A percentile compares a stretch with the other conserved stretches of the same genome.
Evolutionary conservation across 2,797 vertebrate genomes (phyloP).

Genomic region (Threskiornis aethiopicus): DNA sequence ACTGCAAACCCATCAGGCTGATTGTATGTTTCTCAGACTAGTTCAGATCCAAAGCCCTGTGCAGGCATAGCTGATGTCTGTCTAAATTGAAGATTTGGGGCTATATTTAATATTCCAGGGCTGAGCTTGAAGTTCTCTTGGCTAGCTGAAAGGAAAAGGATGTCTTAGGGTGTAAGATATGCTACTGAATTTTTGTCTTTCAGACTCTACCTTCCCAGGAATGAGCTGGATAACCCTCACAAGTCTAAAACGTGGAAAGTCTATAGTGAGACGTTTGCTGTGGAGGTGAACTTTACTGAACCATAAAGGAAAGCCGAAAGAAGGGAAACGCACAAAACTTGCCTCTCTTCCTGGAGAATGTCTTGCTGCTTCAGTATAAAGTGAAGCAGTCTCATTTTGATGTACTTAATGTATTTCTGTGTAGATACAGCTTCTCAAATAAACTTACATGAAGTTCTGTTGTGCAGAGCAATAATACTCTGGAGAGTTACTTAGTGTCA

Average conservation of each 20-base stretch:
- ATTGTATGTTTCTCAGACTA: neutral
- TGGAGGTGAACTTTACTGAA: conserved; percentile 83
- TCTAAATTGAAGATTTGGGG: neutral
- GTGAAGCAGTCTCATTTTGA: neutral
- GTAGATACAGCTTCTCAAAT: conserved; percentile 32
- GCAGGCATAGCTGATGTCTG: neutral
- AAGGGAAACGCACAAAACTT: neutral
- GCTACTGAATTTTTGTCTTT: conserved; percentile 15
- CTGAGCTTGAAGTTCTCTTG: neutral
- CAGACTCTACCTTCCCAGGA: conserved; percentile 88
- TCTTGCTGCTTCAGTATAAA: neutral
- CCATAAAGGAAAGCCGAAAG: conserved; percentile 24
- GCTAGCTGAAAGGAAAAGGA: neutral
- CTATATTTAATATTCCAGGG: neutral
- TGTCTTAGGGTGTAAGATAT: neutral
- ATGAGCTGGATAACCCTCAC: conserved; percentile 93
- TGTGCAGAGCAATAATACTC: conserved; percentile 30
- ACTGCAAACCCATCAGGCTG: neutral
- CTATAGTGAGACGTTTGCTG: conserved; percentile 88
- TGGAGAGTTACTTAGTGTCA: neutral
- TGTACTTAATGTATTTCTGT: conserved; percentile 16
- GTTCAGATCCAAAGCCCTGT: neutral
- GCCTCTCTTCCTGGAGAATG: neutral
- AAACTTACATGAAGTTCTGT: conserved; percentile 40
- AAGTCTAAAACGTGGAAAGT: conserved; percentile 91